Conservation (phyloP, 2,888 invertebrate genomes). For the Drosophila ezoana region DNA sequence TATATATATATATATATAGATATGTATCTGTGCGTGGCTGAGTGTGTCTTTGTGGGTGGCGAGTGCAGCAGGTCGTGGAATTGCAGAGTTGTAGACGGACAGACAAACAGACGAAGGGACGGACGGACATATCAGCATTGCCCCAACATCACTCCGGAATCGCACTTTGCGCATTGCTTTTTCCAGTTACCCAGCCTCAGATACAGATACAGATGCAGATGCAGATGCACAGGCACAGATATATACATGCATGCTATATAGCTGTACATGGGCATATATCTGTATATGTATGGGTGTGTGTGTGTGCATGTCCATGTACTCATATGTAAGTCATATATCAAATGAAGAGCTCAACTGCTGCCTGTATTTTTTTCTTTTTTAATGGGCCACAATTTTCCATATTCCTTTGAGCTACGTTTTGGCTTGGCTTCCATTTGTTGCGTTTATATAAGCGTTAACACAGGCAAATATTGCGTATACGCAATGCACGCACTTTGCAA, state of each 20-base stretch:
- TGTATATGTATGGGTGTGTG: background rate
- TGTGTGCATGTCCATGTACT: constrained; percentile 5
- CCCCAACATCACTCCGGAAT: constrained; percentile 8
- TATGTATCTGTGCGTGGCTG: background rate
- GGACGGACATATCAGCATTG: constrained; percentile 23
- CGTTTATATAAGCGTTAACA: background rate
- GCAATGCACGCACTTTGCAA: background rate
- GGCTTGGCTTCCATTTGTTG: background rate
- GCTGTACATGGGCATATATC: background rate
- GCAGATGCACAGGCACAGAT: constrained; percentile 8
- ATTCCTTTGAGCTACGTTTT: constrained; percentile 5
- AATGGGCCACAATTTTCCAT: constrained; percentile 24
- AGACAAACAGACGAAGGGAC: background rate
- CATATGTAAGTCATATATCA: constrained; percentile 39
- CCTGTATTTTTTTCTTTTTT: background rate
- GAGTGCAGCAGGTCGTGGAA: constrained; percentile 26
- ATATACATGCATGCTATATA: constrained; percentile 9
- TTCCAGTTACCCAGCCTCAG: constrained; percentile 38
- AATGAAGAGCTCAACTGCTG: constrained; percentile 16
- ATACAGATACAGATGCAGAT: constrained; percentile 25
- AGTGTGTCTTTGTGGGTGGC: constrained; percentile 25
- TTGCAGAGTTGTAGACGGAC: constrained; percentile 17
- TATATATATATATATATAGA: constrained; percentile 6
- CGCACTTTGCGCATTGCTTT: constrained; percentile 63
- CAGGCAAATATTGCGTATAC: constrained; percentile 12